Conservation (phyloP, 1,140 invertebrate species). For the Drosophila ogumai region DNA sequence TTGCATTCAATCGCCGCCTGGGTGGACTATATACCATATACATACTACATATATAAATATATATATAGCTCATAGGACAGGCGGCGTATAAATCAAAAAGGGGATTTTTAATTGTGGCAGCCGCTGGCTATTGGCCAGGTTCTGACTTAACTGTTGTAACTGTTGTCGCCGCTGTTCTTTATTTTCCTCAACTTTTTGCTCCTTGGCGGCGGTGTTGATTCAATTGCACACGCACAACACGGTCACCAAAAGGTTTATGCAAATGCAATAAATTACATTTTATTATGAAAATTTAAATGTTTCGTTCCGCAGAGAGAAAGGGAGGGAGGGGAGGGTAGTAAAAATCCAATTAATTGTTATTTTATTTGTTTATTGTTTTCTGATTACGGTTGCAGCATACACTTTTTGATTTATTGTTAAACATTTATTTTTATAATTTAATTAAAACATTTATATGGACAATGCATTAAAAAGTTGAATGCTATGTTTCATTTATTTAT, state of each 20-base stretch:
- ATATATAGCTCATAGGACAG: conserved; percentile 21
- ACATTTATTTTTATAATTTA: conserved; percentile 61
- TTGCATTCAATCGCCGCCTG: conserved; percentile 37
- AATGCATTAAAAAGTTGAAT: conserved; percentile 22
- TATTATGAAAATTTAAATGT: conserved; percentile 79
- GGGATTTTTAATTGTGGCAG: conserved; percentile 66
- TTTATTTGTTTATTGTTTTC: conserved; percentile 83
- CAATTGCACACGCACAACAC: conserved; percentile 52
- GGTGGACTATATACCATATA: not conserved
- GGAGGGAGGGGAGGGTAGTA: conserved; percentile 15
- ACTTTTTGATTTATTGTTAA: conserved; percentile 62
- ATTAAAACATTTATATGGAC: conserved; percentile 59
- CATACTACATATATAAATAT: not conserved
- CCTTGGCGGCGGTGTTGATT: conserved; percentile 62
- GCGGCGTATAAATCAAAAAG: conserved; percentile 68
- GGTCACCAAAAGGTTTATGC: conserved; percentile 64
- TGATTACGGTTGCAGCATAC: conserved; percentile 54
- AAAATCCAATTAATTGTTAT: conserved; percentile 83
- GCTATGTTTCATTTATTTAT: not conserved
- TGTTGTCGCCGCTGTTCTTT: conserved; percentile 25
- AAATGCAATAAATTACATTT: conserved; percentile 81
- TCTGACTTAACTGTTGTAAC: conserved; percentile 38
- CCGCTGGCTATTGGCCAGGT: conserved; percentile 58
- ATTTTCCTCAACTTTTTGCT: conserved; percentile 37
- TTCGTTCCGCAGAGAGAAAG: not conserved